phyloP scores from a whole-genome alignment of 2,888 invertebrate species.

The Chelonus formosanus region DNA sequence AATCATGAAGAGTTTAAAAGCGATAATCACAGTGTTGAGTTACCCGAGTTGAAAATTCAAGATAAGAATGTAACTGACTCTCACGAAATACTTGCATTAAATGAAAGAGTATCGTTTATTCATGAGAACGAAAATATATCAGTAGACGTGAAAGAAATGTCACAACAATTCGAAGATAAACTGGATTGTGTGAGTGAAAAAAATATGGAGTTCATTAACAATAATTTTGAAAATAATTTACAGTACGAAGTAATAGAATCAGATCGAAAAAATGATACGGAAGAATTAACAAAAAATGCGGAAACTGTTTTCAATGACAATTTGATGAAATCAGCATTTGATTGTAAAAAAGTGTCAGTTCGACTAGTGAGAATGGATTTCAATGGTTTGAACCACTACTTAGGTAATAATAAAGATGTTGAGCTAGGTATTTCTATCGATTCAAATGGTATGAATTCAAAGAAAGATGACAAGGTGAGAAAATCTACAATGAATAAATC shows the following conservation, averaged over 20 bases:
- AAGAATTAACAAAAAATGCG: too few species aligned
- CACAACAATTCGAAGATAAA: too few species aligned
- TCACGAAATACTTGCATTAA: constrained; percentile 1
- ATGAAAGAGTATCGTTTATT: neutral
- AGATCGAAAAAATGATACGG: too few species aligned
- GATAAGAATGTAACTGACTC: constrained; percentile 3
- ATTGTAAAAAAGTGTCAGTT: constrained; percentile 12
- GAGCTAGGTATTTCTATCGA: neutral
- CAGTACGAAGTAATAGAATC: too few species aligned
- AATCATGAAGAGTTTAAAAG: neutral
- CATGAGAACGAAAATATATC: too few species aligned
- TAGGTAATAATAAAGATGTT: neutral
- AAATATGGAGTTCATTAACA: too few species aligned
- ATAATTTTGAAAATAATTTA: too few species aligned
- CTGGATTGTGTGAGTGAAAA: too few species aligned
- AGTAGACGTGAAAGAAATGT: too few species aligned
- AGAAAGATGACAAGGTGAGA: neutral
- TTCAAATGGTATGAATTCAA: neutral
- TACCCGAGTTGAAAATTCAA: constrained; percentile 1
- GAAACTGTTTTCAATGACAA: too few species aligned
- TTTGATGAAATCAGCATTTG: too few species aligned
- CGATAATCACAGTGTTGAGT: neutral
- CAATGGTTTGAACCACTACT: constrained; percentile 9
- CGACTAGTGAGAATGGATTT: neutral
- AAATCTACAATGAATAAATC: constrained; percentile 14